phyloP scores from a whole-genome alignment of 2,113 vertebrate species.

The Callipepla californica region DNA sequence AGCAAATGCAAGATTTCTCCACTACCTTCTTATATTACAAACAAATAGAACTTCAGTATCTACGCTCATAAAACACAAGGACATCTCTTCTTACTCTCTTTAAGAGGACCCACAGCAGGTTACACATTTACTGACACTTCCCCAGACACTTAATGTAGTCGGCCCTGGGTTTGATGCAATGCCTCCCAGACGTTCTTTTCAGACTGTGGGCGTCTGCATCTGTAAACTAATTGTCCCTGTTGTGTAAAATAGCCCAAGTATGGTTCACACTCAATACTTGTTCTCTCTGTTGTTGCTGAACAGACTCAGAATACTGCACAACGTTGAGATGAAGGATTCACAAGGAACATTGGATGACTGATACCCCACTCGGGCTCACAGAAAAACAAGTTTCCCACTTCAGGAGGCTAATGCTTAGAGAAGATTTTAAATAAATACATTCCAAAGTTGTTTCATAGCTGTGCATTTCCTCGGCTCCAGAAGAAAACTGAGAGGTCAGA shows the following conservation, averaged over 20 bases:
- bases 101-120: slow-evolving; percentile 25
- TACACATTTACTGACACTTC: background rate
- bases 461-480: background rate
- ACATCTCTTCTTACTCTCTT: background rate
- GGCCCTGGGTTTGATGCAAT: background rate
- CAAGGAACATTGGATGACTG: background rate
- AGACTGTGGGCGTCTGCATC: slow-evolving; percentile 4
- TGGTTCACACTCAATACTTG: background rate
- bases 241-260: background rate
- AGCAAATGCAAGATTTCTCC: background rate
- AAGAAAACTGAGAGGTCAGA: background rate
- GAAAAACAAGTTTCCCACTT: slow-evolving; percentile 1
- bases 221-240: background rate
- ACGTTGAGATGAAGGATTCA: background rate
- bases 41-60: background rate
- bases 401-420: background rate
- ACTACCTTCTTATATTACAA: background rate
- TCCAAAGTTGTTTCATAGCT: slow-evolving; percentile 25
- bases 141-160: background rate
- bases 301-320: background rate
- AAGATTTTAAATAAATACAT: slow-evolving; percentile 12
- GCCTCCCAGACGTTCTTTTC: background rate
- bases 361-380: background rate
- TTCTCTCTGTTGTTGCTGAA: background rate
- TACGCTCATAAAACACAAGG: background rate